A percentile compares a stretch with the other conserved stretches of the same genome.
Conservation (phyloP, 2,888 invertebrate genomes). For the Cenopis cana region DNA sequence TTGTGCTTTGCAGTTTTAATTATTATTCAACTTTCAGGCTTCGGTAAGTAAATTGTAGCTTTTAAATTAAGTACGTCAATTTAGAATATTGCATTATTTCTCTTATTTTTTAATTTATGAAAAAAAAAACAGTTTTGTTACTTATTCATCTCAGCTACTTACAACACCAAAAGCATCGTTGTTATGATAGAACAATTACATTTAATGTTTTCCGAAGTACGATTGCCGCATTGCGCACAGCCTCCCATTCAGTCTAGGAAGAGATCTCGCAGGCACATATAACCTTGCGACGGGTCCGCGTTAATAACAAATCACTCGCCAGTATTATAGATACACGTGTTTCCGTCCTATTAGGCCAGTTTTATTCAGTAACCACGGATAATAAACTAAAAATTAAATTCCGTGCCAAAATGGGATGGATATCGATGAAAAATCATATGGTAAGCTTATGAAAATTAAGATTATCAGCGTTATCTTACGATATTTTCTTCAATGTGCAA, state of each 20-base stretch:
- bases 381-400: slow-evolving; percentile 69
- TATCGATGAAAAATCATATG: slow-evolving; percentile 83
- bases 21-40: not conserved
- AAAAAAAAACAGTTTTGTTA: not conserved
- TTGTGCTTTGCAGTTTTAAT: slow-evolving; percentile 27
- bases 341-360: slow-evolving; percentile 52
- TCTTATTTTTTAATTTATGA: not conserved
- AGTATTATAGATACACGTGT: slow-evolving; percentile 44
- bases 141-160: not conserved
- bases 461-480: not conserved
- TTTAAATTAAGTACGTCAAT: not conserved
- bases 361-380: slow-evolving; percentile 62
- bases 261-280: slow-evolving; percentile 75
- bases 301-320: slow-evolving; percentile 49
- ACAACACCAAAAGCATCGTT: not conserved
- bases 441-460: slow-evolving; percentile 60
- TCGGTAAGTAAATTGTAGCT: slow-evolving; percentile 22
- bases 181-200: slow-evolving; percentile 49
- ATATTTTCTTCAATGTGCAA: not conserved
- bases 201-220: slow-evolving; percentile 64
- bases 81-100: not conserved
- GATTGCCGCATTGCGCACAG: slow-evolving; percentile 83
- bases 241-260: slow-evolving; percentile 79
- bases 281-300: slow-evolving; percentile 66
- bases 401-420: slow-evolving; percentile 80